Evolutionary conservation across 2,797 vertebrate species (phyloP).

Genomic region (Pempheris klunzingeri): DNA sequence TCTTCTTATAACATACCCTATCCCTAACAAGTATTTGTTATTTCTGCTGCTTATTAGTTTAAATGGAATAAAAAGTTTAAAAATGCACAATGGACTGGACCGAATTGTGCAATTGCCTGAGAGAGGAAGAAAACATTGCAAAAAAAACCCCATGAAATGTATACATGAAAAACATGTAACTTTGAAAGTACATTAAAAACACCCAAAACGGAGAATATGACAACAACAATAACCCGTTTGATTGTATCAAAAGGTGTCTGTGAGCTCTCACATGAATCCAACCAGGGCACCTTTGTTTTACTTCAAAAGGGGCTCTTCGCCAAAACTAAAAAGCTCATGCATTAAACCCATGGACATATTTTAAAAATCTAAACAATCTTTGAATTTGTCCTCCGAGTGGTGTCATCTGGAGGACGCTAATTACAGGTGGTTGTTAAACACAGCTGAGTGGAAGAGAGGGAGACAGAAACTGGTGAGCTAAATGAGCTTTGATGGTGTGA

Average conservation of each 20-base stretch:
- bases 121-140: too few species aligned
- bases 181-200: constrained; percentile 10
- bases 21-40: too few species aligned
- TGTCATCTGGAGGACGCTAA: constrained; percentile 45
- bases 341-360: constrained; percentile 44
- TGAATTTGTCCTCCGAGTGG: constrained; percentile 51
- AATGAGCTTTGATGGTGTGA: constrained; percentile 28
- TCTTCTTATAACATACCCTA: too few species aligned
- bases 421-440: constrained; percentile 24
- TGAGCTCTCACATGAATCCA: constrained; percentile 18
- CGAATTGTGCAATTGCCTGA: too few species aligned
- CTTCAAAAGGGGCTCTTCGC: constrained; percentile 33
- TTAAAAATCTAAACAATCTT: constrained; percentile 52
- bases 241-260: constrained; percentile 26
- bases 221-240: constrained; percentile 4
- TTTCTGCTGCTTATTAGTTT: too few species aligned
- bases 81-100: too few species aligned
- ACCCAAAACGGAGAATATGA: not conserved
- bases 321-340: constrained; percentile 47
- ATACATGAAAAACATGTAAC: not conserved
- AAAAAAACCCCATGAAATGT: too few species aligned
- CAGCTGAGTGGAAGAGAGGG: not conserved
- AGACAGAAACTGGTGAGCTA: not conserved
- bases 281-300: constrained; percentile 56
- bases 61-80: too few species aligned